Evolutionary conservation across 2,888 invertebrate species (phyloP).

Genomic region (Melolontha melolontha): DNA sequence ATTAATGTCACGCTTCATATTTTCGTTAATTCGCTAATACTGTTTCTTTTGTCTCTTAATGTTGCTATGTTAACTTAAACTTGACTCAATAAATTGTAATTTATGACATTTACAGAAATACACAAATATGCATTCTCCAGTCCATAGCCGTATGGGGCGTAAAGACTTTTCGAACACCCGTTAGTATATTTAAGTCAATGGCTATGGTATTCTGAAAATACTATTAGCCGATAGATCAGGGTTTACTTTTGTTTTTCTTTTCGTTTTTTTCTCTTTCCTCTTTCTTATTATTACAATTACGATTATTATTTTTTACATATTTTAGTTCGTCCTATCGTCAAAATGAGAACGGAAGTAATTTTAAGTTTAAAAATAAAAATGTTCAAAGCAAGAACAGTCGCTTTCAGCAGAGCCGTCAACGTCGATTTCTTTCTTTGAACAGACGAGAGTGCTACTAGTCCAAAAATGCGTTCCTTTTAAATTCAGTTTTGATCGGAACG

Average conservation of each 20-base stretch:
- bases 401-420: neutral
- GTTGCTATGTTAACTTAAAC: no score
- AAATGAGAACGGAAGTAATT: slow-evolving; percentile 20
- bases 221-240: slow-evolving; percentile 62
- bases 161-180: no score
- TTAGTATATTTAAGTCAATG: slow-evolving; percentile 38
- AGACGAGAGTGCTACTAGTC: slow-evolving; percentile 57
- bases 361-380: slow-evolving; percentile 22
- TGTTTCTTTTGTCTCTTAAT: no score
- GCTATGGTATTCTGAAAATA: slow-evolving; percentile 56
- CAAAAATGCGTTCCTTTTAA: slow-evolving; percentile 49
- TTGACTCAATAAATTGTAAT: no score
- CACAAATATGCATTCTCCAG: no score
- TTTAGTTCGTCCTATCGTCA: slow-evolving; percentile 21
- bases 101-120: no score
- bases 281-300: slow-evolving; percentile 18
- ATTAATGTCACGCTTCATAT: no score
- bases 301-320: slow-evolving; percentile 13
- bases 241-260: slow-evolving; percentile 52
- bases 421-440: slow-evolving; percentile 33
- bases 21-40: no score
- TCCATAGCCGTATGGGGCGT: no score
- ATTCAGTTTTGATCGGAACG: slow-evolving; percentile 37
- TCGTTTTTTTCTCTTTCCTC: slow-evolving; percentile 47
- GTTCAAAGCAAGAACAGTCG: slow-evolving; percentile 19